Evolutionary conservation across 2,113 vertebrate genomes (phyloP).

Genomic region (Zosterops borbonicus): DNA sequence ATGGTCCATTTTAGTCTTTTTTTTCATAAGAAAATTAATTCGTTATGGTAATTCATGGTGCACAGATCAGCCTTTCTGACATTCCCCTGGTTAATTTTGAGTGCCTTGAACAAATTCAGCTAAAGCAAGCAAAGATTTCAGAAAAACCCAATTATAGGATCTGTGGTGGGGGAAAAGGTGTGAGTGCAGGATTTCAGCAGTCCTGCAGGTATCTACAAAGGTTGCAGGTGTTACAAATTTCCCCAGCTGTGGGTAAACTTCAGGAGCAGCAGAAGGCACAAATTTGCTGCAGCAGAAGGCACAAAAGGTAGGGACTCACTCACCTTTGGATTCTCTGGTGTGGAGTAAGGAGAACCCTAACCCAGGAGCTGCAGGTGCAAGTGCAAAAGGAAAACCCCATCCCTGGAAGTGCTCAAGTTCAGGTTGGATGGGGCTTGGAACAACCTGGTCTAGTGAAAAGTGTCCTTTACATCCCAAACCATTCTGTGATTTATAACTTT

Average conservation of each 20-base stretch:
- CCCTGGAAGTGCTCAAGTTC: not conserved
- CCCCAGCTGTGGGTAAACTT: not conserved
- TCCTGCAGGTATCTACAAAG: not conserved
- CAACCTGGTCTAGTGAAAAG: not conserved
- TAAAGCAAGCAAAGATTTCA: not conserved
- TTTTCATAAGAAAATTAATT: not conserved
- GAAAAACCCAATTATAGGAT: not conserved
- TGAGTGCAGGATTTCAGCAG: not conserved
- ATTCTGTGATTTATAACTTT: not conserved
- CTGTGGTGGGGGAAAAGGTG: not conserved
- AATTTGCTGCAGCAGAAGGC: not conserved
- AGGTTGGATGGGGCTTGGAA: not conserved
- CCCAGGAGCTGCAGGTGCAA: not conserved
- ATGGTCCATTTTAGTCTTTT: not conserved
- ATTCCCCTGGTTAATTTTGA: not conserved
- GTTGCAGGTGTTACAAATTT: not conserved
- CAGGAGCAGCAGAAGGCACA: not conserved
- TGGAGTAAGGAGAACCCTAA: not conserved
- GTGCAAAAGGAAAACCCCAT: not conserved
- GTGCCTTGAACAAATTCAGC: not conserved
- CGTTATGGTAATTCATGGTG: fast-evolving
- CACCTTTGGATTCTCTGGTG: not conserved
- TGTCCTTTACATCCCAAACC: not conserved
- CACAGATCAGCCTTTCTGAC: not conserved
- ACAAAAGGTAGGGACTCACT: fast-evolving